A percentile compares a stretch with the other conserved stretches of the same genome.
phyloP scores from a whole-genome alignment of 2,888 invertebrate genomes.

The Oscheius sp. region DNA sequence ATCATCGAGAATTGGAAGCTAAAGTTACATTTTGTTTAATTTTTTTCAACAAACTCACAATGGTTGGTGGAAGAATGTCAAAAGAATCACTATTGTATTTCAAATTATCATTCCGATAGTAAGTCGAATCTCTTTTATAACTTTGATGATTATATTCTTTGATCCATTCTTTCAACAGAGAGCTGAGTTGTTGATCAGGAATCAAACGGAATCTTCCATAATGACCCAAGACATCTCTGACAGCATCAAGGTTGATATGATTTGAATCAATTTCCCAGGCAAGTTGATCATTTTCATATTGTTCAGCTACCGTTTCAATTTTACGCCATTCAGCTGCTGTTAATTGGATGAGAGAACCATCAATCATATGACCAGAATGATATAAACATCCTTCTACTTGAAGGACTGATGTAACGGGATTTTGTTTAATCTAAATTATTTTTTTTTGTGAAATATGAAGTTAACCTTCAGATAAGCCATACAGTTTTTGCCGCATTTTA shows the following conservation, averaged over 20 bases:
- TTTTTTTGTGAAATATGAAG: conserved; percentile 4
- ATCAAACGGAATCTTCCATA: conserved; percentile 49
- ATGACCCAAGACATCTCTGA: conserved; percentile 29
- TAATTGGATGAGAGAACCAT: conserved; percentile 42
- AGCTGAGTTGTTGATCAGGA: conserved; percentile 30
- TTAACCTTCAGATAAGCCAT: conserved; percentile 53
- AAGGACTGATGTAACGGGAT: conserved; percentile 47
- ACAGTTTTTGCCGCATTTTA: conserved; percentile 53
- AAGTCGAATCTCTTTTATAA: background rate
- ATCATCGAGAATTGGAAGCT: conserved; percentile 26
- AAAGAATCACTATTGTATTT: conserved; percentile 9
- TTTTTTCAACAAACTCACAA: background rate
- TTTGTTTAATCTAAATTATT: conserved; percentile 44
- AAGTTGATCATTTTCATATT: conserved; percentile 15
- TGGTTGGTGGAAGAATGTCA: conserved; percentile 7
- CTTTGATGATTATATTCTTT: conserved; percentile 7
- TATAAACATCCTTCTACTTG: conserved; percentile 55
- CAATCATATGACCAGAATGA: conserved; percentile 53
- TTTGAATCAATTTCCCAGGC: conserved; percentile 25
- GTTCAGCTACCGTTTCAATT: conserved; percentile 21
- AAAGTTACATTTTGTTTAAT: background rate
- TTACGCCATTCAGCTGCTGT: conserved; percentile 37
- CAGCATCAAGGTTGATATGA: conserved; percentile 3
- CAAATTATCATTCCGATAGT: background rate
- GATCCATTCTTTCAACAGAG: conserved; percentile 18